These are phyloP conservation scores for Sebastes melanostomus DNA, from an alignment of 2,797 vertebrate genomes.

Conservation along the genomic window DNA sequence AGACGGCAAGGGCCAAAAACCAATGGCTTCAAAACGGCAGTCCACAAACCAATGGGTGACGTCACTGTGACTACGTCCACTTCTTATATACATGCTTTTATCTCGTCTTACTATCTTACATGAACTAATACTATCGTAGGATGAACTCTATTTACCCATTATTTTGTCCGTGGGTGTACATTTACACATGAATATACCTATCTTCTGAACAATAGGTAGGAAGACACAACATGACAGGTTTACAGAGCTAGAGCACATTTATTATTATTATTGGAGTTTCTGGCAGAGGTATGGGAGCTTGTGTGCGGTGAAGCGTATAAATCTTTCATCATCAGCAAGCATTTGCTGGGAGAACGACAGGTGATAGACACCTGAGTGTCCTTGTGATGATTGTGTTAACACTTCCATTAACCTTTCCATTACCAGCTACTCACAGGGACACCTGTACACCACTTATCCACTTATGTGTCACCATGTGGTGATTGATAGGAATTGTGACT, in stretches of 20 bases:
- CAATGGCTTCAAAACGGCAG: too few relatives aligned
- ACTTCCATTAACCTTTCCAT: conserved; percentile 11
- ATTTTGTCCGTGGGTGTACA: neutral
- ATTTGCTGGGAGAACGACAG: neutral
- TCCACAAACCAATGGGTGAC: neutral
- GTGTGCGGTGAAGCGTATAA: neutral
- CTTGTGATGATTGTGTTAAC: conserved; percentile 2
- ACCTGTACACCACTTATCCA: neutral
- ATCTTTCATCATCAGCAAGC: conserved; percentile 26
- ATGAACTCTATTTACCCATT: neutral
- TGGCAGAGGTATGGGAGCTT: neutral
- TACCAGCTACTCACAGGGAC: neutral
- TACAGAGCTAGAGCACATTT: neutral
- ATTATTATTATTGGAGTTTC: neutral
- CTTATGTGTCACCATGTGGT: neutral
- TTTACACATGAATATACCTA: neutral
- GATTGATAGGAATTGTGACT: neutral
- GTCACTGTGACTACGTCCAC: neutral
- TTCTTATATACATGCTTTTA: neutral
- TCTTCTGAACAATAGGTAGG: neutral
- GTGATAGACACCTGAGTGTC: conserved; percentile 11
- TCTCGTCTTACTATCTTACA: neutral
- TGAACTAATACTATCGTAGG: neutral
- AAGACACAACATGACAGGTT: neutral
- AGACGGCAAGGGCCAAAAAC: rapidly evolving